Percentiles rank a stretch among this genome's conserved stretches.
phyloP scores from a whole-genome alignment of 2,888 invertebrate genomes.

The Cephalotes varians region DNA sequence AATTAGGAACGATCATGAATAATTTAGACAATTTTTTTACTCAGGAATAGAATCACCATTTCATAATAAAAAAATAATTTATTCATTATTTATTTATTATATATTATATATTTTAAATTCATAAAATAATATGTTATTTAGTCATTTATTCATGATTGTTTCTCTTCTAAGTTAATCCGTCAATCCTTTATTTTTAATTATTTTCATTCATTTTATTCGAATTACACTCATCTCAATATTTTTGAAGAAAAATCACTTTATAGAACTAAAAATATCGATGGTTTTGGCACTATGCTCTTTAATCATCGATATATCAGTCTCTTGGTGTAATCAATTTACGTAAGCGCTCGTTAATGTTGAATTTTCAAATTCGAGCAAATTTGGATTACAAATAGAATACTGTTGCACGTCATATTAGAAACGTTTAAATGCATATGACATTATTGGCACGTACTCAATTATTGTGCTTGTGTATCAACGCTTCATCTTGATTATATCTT shows the following conservation, averaged over 20 bases:
- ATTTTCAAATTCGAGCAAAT: constrained; percentile 22
- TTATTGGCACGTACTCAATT: constrained; percentile 5
- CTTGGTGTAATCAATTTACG: constrained; percentile 55
- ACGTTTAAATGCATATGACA: constrained; percentile 35
- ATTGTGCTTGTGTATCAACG: background rate
- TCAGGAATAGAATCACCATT: background rate
- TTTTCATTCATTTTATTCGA: background rate
- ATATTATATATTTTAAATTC: background rate
- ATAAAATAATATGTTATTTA: background rate
- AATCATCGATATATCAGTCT: constrained; percentile 63
- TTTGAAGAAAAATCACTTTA: background rate
- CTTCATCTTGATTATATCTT: constrained; percentile 22
- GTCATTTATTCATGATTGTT: too few relatives aligned
- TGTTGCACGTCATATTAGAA: constrained; percentile 52
- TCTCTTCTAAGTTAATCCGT: background rate
- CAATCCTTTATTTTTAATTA: background rate
- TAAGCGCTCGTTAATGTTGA: constrained; percentile 49
- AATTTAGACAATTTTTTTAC: background rate
- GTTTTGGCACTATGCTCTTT: constrained; percentile 15
- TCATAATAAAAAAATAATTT: background rate
- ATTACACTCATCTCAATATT: background rate
- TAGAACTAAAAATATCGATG: background rate
- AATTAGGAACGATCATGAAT: background rate
- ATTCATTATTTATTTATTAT: background rate
- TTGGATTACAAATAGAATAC: constrained; percentile 61